Evolutionary conservation across 2,888 invertebrate genomes (phyloP).

Genomic region (Orthosia cruda): DNA sequence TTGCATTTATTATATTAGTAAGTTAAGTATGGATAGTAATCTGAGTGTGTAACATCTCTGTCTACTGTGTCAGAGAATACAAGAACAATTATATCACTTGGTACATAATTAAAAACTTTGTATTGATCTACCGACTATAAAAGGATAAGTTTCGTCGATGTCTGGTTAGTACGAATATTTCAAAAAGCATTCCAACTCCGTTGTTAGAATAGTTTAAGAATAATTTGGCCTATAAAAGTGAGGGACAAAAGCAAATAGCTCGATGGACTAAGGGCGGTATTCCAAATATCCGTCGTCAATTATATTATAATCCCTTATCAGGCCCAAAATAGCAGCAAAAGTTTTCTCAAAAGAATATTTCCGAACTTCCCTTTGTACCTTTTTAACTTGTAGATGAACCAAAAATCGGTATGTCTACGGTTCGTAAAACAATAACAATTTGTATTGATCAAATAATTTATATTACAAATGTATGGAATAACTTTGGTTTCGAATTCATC

Average conservation of each 20-base stretch:
- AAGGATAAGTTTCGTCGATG: conserved; percentile 3
- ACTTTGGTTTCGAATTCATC: conserved; percentile 45
- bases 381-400: conserved; percentile 22
- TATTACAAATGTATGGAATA: conserved; percentile 45
- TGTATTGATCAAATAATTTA: conserved; percentile 22
- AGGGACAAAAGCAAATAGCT: conserved; percentile 68
- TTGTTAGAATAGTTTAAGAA: conserved; percentile 45
- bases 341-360: conserved; percentile 44
- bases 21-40: background rate
- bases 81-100: background rate
- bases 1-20: too few relatives aligned
- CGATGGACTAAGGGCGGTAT: conserved; percentile 52
- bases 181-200: conserved; percentile 35
- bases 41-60: background rate
- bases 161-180: conserved; percentile 21
- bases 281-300: conserved; percentile 42
- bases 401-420: background rate
- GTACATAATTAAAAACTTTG: background rate
- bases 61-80: background rate
- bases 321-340: conserved; percentile 8
- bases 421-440: conserved; percentile 16
- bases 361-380: conserved; percentile 9
- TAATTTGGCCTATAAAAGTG: conserved; percentile 37
- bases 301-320: conserved; percentile 30
- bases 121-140: background rate